phyloP scores from a whole-genome alignment of 2,888 invertebrate genomes.

The Lasioglossum lativentre region DNA sequence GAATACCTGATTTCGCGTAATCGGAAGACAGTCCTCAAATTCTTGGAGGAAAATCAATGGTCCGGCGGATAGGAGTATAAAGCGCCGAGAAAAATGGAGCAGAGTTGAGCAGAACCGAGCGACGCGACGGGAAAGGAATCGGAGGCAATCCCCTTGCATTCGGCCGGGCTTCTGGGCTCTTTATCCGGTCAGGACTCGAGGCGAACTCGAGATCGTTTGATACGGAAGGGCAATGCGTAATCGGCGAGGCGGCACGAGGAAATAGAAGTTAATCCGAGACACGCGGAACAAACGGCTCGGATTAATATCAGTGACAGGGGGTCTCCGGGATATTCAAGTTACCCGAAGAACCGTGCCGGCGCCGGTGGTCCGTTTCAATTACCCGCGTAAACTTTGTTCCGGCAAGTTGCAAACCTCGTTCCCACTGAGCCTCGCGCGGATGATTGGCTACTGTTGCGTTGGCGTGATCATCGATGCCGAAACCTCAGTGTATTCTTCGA shows the following conservation, averaged over 20 bases:
- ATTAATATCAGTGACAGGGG: neutral
- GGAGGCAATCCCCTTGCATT: constrained; percentile 29
- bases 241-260: constrained; percentile 14
- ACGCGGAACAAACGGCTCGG: constrained; percentile 39
- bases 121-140: neutral
- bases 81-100: constrained; percentile 14
- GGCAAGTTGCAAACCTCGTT: constrained; percentile 57
- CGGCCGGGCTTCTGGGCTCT: neutral
- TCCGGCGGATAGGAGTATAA: neutral
- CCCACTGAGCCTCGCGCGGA: constrained; percentile 27
- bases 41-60: neutral
- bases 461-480: neutral
- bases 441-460: constrained; percentile 21
- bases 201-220: constrained; percentile 41
- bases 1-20: neutral
- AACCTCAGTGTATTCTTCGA: neutral
- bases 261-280: constrained; percentile 43
- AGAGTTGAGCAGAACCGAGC: neutral
- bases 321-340: constrained; percentile 41
- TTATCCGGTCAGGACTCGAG: constrained; percentile 16
- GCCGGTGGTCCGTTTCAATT: constrained; percentile 39
- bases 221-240: constrained; percentile 24
- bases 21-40: neutral
- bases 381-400: constrained; percentile 51
- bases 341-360: neutral